Percentiles rank a stretch among this genome's conserved stretches.
Conservation (phyloP, 1,140 invertebrate genomes). For the Venustaconcha ellipsiformis region DNA sequence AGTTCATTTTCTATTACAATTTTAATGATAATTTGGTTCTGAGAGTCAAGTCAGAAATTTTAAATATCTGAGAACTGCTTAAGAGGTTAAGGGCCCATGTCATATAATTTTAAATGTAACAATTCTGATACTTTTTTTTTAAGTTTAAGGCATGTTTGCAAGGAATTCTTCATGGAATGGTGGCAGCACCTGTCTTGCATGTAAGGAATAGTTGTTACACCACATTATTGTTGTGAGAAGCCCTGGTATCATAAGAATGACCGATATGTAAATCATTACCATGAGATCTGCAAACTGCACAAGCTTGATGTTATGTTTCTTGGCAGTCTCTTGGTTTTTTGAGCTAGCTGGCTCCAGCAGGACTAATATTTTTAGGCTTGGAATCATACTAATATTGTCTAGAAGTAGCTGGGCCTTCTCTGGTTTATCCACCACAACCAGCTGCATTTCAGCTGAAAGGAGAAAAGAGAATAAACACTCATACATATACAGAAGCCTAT, state of each 20-base stretch:
- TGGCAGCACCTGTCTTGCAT: not conserved
- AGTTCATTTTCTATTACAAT: no score
- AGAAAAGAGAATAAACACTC: not conserved
- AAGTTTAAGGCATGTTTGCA: no score
- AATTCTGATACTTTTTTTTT: no score
- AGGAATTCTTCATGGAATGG: not conserved
- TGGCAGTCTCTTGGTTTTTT: slow-evolving; percentile 18
- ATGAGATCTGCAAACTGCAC: slow-evolving; percentile 34
- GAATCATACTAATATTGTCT: slow-evolving; percentile 74
- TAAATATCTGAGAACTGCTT: no score
- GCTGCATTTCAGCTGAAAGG: slow-evolving; percentile 47
- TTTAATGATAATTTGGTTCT: no score
- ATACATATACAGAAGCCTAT: slow-evolving; percentile 3
- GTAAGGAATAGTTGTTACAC: not conserved
- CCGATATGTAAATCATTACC: slow-evolving; percentile 23
- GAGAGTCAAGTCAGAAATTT: no score
- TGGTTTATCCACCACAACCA: slow-evolving; percentile 91
- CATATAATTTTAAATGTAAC: no score
- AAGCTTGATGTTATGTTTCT: slow-evolving; percentile 31
- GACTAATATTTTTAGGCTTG: slow-evolving; percentile 40
- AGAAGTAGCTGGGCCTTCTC: slow-evolving; percentile 81
- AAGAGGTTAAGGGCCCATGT: no score
- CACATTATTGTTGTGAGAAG: not conserved
- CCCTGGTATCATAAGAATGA: not conserved
- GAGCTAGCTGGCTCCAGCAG: slow-evolving; percentile 34